Conservation (phyloP, 2,113 vertebrate genomes). For the Formicarius rufipectus region DNA sequence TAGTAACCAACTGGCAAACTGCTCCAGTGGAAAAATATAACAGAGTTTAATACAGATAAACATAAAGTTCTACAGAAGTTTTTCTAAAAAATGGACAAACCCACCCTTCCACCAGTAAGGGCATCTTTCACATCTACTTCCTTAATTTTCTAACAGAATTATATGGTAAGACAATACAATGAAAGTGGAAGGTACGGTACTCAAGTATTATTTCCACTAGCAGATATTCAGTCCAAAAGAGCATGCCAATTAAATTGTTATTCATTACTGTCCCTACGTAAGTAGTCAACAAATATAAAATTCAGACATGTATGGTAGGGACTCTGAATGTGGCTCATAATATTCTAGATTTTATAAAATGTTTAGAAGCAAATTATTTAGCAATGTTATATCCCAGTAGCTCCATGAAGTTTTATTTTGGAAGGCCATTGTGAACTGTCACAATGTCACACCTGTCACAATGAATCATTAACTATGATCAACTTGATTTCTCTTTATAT, state of each 20-base stretch:
- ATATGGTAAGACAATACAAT: neutral
- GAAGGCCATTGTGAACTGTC: neutral
- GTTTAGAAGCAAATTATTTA: neutral
- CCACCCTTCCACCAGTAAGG: too few relatives aligned
- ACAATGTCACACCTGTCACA: neutral
- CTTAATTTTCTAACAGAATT: neutral
- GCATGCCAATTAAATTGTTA: neutral
- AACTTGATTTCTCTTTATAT: neutral
- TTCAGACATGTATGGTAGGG: neutral
- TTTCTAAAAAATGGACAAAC: neutral
- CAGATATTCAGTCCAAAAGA: neutral
- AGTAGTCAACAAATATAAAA: neutral
- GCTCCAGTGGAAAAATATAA: slow-evolving; percentile 5
- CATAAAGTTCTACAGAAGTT: neutral
- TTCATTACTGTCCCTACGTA: neutral
- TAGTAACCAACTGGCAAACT: neutral
- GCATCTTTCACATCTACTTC: neutral
- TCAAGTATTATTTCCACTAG: neutral
- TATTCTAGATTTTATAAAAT: neutral
- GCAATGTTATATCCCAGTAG: neutral
- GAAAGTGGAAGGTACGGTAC: neutral
- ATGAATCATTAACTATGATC: neutral
- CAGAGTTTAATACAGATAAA: neutral
- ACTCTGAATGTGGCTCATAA: neutral
- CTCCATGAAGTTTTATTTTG: neutral